Base-by-base conservation (phyloP, 2,797 vertebrate genomes). In the Microchirus variegatus region DNA sequence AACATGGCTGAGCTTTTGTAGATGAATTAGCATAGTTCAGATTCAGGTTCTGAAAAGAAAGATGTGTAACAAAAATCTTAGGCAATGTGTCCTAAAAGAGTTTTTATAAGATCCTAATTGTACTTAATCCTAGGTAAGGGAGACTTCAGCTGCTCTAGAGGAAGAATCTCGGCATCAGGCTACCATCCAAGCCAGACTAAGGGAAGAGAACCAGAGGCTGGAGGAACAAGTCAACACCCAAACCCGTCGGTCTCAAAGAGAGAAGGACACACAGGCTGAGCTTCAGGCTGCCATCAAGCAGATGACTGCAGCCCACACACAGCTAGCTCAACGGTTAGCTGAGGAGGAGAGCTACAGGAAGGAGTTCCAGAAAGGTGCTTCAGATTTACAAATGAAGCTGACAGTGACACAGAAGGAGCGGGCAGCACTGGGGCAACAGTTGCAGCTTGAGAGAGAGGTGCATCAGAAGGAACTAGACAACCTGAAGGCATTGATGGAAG, bases 381-480 rank as follows among this genome's bases (percentile, higher is more conserved):
- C 38, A 2, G 94, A 95, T 18, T 86, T 95, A 46, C 93, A 91
- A 75, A 88, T 90, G 66, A 91, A 89, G 67, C 87, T 93, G 9
- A 81, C 78, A 3, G 86, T 70, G 10, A 85, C 69, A 43, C 90
- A 92, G 55, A 92, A 96, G 59, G 95, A 97, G 66, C 75, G 87
- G 17, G 77, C 81, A 1, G 80, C 92, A 1, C 59, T 94, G 55
- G 89, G 89, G 10, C 84, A 87, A 64, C 96, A 97, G 83, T 88
- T 98, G 82, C 94, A 94, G 86, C 90, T 95, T 2, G 95, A 98
- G 85, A 92, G 95, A 61, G 95, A 96, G 49, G 83, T 94, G 78
- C 95, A 97, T 75, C 92, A 93, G 75, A 93, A 91, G 60, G 96
- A 97, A 59, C 31, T 97, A 81, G 80, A 73, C 22, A 91, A 90